Conservation (phyloP, 2,797 vertebrate species). For the Halcyon leucocephala region DNA sequence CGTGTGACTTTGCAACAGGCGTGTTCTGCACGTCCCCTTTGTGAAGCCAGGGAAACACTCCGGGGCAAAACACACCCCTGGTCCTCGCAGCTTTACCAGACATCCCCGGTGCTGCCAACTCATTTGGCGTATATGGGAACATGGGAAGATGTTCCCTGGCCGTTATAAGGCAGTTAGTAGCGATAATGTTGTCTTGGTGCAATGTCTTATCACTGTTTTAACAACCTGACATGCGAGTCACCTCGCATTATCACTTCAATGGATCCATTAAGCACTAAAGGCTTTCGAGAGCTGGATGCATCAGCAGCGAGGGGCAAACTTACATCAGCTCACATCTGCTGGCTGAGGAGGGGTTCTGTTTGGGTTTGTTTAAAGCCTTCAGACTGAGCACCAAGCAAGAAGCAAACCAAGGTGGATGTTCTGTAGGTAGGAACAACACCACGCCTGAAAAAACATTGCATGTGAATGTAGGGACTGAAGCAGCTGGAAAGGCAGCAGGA, state of each 20-base stretch:
- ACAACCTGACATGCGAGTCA: slow-evolving; percentile 67
- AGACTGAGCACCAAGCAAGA: background rate
- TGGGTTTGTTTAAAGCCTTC: background rate
- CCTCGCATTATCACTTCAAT: slow-evolving; percentile 69
- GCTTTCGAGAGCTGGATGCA: slow-evolving; percentile 49
- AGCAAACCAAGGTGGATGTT: background rate
- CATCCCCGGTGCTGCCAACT: background rate
- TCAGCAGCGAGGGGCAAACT: slow-evolving; percentile 18
- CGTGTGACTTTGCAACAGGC: background rate
- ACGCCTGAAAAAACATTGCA: accelerated
- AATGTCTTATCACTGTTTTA: slow-evolving; percentile 70
- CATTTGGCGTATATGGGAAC: background rate
- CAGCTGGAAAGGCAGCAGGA: background rate
- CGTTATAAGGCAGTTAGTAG: slow-evolving; percentile 26
- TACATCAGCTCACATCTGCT: background rate
- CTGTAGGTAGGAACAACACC: accelerated
- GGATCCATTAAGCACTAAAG: slow-evolving; percentile 68
- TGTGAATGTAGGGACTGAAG: accelerated
- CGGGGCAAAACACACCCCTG: background rate
- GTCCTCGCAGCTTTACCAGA: background rate
- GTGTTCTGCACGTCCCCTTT: background rate
- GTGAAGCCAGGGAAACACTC: background rate
- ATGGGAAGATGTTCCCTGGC: slow-evolving; percentile 7
- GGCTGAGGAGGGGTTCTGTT: background rate
- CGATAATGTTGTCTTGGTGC: slow-evolving; percentile 49